A percentile compares a stretch with the other conserved stretches of the same genome.
Conservation (phyloP, 1,140 invertebrate genomes). For the Bombyx mandarina region DNA sequence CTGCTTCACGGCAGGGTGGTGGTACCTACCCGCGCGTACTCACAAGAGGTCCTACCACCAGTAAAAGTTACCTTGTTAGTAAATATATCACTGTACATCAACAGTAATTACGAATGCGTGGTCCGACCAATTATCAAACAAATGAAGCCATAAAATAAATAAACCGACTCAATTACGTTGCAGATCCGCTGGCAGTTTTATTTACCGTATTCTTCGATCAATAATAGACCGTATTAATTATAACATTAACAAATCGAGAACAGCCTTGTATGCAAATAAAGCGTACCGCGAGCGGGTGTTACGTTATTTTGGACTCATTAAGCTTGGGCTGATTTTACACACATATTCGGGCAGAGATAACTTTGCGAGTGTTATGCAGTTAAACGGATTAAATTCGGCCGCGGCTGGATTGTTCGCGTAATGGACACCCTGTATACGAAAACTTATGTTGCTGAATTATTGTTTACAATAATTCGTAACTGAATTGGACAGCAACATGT, state of each 20-base stretch:
- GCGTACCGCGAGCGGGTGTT: constrained; percentile 17
- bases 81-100: no score
- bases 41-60: no score
- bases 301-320: constrained; percentile 43
- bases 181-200: no score
- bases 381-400: constrained; percentile 49
- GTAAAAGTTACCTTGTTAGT: no score
- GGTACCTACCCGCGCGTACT: no score
- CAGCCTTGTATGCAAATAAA: constrained; percentile 16
- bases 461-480: neutral
- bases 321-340: constrained; percentile 30
- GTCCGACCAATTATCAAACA: neutral
- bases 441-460: constrained; percentile 6
- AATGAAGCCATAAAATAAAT: neutral
- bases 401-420: constrained; percentile 33
- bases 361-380: constrained; percentile 33
- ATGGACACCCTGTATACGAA: constrained; percentile 31
- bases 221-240: constrained; percentile 17
- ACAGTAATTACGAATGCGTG: no score
- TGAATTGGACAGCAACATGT: no score
- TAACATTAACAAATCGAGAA: constrained; percentile 17
- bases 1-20: no score
- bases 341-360: constrained; percentile 33
- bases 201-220: no score
- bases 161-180: no score